These are phyloP conservation scores for Delichon dasypus DNA, from an alignment of 2,797 vertebrate genomes.

Conservation along the genomic window DNA sequence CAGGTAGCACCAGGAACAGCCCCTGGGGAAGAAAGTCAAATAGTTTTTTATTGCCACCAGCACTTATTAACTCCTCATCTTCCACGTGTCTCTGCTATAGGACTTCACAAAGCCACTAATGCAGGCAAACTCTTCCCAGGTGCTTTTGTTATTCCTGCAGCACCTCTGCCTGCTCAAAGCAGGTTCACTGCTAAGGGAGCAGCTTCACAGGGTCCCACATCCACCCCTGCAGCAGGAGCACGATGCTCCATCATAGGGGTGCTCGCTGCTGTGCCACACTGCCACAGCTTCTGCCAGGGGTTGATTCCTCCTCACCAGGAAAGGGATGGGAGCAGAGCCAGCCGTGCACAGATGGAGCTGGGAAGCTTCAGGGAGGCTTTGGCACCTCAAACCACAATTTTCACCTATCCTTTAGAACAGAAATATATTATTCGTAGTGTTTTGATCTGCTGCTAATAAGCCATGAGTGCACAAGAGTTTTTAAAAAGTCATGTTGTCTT, in stretches of 20 bases:
- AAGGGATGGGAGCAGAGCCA: background rate
- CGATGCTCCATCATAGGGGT: fast-evolving
- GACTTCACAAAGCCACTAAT: background rate
- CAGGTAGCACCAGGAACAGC: fast-evolving
- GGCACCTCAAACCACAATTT: background rate
- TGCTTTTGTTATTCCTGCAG: fast-evolving
- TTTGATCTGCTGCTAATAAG: background rate
- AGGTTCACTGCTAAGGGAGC: background rate
- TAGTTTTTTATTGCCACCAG: fast-evolving
- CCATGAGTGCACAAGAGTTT: fast-evolving
- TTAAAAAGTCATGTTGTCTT: fast-evolving
- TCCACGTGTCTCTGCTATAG: fast-evolving
- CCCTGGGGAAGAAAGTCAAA: fast-evolving
- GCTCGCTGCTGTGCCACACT: fast-evolving
- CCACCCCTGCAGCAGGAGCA: fast-evolving
- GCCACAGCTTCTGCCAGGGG: too few relatives aligned
- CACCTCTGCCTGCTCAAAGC: background rate
- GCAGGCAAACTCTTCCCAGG: background rate
- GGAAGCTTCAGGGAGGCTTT: background rate
- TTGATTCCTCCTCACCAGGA: background rate
- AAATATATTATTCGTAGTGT: fast-evolving
- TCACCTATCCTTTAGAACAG: background rate
- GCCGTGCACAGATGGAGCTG: fast-evolving
- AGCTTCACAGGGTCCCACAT: background rate
- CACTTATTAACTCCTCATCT: background rate